Base-by-base conservation (phyloP, 2,113 vertebrate genomes). In the Oxyura jamaicensis region DNA sequence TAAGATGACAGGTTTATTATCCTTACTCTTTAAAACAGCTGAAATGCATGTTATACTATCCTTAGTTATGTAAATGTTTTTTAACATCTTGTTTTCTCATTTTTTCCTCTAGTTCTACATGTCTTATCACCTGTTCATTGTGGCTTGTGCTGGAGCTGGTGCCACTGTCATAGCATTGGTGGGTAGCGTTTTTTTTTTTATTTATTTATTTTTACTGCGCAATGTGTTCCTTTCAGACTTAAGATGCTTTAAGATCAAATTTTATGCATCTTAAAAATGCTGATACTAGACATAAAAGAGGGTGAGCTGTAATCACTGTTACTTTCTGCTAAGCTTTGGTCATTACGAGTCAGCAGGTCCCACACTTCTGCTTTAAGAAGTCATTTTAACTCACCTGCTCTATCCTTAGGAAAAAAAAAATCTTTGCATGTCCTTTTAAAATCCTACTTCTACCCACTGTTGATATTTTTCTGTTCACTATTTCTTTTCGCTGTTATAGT, bases 111-210 rank as follows among this genome's bases (percentile, higher is more conserved):
- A 99, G 99, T 99, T 99, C 98, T 99, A 99, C 98, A 98, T 99
- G 98, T 99, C 99, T 56, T 99, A 99, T 65, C 99, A 99, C 97
- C 98, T 99, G 97, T 99, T 99, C 98, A 99, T 99, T 84, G 99
- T 99, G 95, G 99, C 99, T 65, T 99, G 99, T 88, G 99, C 99
- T 10, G 99, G 99, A 96, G 99, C 99, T 71, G 99, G 99, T 86
- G 99, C 99, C 92, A 99, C 99, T 15, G 99, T 99, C 95, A 99
- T 99, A 93, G 99, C 99, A 96, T 96, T 99, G 99, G 99, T 99
- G 98, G 99, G 99, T 98, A 96, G 67, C 28, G 41, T 29, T 79
- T 94, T 89, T 94, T 89, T 25, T 3, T 52, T 52, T 52, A 13
- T 50, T 23, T 63, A 25, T 83, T 82, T 21, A 36, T 53, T 44